Conservation (phyloP, 2,113 vertebrate genomes). For the Copsychus sechellarum region DNA sequence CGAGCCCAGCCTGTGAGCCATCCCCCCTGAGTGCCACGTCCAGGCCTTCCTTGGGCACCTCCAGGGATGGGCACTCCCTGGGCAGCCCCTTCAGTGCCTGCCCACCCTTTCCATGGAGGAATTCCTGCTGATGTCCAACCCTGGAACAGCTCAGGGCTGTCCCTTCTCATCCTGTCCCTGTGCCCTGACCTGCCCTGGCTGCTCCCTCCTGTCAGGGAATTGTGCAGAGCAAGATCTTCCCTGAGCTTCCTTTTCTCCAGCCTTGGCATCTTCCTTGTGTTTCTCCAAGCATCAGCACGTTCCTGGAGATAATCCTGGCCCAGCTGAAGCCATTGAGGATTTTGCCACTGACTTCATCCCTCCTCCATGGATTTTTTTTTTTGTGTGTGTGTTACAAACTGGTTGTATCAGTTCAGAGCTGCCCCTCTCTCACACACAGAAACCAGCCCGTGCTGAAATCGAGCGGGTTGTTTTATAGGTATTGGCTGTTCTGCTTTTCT, state of each 20-base stretch:
- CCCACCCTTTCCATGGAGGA: background rate
- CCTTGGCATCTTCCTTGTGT: background rate
- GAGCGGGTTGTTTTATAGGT: background rate
- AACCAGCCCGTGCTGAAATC: background rate
- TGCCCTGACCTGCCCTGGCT: background rate
- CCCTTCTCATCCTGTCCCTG: background rate
- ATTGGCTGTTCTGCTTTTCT: background rate
- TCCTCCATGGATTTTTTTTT: background rate
- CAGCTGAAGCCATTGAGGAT: background rate
- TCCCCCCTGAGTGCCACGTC: background rate
- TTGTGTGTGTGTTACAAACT: background rate
- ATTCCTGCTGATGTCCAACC: background rate
- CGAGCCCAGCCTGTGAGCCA: rapidly evolving
- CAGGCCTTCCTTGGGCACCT: background rate
- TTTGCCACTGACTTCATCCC: background rate
- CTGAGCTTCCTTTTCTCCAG: background rate
- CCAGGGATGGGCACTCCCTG: background rate
- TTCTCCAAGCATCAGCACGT: background rate
- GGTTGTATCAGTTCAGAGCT: background rate
- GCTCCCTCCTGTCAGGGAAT: background rate
- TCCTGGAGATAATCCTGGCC: background rate
- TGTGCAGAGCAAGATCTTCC: background rate
- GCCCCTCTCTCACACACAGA: background rate
- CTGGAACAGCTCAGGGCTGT: background rate
- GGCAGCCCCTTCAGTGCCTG: background rate